These are phyloP conservation scores for Leptoclinus maculatus DNA, from an alignment of 2,797 vertebrate species.

Conservation along the genomic window DNA sequence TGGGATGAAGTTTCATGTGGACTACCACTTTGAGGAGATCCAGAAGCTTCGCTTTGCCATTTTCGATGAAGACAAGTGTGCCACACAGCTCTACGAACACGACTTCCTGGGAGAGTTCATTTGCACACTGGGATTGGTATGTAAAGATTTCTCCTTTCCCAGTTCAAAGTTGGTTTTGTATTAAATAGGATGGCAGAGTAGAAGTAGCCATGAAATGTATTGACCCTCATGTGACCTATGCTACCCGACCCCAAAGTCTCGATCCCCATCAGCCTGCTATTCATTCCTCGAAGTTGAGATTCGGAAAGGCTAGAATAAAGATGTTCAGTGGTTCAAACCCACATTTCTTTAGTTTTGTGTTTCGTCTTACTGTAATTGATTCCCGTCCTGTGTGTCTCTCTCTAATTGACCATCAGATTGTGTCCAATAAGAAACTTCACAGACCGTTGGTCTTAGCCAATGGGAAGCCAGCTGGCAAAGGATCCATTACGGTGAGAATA, in stretches of 20 bases:
- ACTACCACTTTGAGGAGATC: constrained; percentile 97
- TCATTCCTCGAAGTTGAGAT: neutral
- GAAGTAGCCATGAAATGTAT: neutral
- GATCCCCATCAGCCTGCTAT: neutral
- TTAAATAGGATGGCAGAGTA: neutral
- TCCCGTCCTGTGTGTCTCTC: constrained; percentile 16
- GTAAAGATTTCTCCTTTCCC: constrained; percentile 24
- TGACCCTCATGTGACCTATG: neutral
- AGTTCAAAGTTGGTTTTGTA: neutral
- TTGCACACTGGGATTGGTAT: constrained; percentile 94
- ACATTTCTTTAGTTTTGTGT: neutral
- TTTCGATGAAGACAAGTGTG: constrained; percentile 98
- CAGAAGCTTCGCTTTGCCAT: constrained; percentile 98
- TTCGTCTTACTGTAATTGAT: constrained; percentile 8
- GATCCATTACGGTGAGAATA: constrained; percentile 89
- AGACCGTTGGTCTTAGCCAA: constrained; percentile 91
- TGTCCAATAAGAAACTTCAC: constrained; percentile 98
- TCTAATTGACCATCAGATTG: constrained; percentile 84
- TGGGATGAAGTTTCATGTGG: constrained; percentile 94
- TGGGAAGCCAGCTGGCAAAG: constrained; percentile 97
- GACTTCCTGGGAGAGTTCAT: constrained; percentile 97
- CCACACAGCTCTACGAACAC: constrained; percentile 93
- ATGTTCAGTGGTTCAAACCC: neutral
- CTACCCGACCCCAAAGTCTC: neutral
- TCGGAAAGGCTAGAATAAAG: neutral